Evolutionary conservation across 2,888 invertebrate species (phyloP), one percentile per base, ranked within the genome.

Genomic region (Eupithecia subfuscata): DNA sequence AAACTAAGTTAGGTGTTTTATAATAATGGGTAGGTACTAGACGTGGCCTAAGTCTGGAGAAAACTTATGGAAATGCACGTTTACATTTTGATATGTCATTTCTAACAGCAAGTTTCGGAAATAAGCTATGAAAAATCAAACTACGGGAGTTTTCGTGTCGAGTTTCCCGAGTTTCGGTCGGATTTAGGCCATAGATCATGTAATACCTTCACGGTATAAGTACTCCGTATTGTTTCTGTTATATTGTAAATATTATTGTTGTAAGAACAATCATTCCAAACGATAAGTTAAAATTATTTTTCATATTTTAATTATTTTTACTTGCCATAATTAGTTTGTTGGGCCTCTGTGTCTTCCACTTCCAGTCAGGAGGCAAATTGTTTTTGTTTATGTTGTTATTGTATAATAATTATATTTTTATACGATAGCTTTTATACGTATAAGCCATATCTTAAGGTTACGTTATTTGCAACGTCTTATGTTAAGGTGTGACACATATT

Each of bases 241-340:
- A 90, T 89, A 86, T 85, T 88, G 93, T 94, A 94, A 92, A 94
- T 94, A 93, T 84, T 87, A 86, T 86, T 87, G 86, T 88, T 87
- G 79, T 84, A 88, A 89, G 90, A 88, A 87, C 83, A 85, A 91
- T 90, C 91, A 93, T 93, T 94, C 92, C 93, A 93, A 92, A 91
- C 90, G 89, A 90, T 90, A 93, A 92, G 90, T 90, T 90, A 90
- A 92, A 90, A 90, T 92, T 92, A 91, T 92, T 91, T 88, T 88
- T 90, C 91, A 89, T 88, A 89, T 91, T 92, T 91, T 91, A 88
- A 91, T 90, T 79, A 79, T 80, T 88, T 90, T 89, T 89, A 92
- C 93, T 94, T 94, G 94, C 94, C 94, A 94, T 94, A 94, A 87
- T 90, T 87, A 91, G 88, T 88, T 88, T 88, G 90, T 91, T 91